Base-by-base conservation (phyloP, 2,113 vertebrate genomes). In the Ranitomeya imitator region DNA sequence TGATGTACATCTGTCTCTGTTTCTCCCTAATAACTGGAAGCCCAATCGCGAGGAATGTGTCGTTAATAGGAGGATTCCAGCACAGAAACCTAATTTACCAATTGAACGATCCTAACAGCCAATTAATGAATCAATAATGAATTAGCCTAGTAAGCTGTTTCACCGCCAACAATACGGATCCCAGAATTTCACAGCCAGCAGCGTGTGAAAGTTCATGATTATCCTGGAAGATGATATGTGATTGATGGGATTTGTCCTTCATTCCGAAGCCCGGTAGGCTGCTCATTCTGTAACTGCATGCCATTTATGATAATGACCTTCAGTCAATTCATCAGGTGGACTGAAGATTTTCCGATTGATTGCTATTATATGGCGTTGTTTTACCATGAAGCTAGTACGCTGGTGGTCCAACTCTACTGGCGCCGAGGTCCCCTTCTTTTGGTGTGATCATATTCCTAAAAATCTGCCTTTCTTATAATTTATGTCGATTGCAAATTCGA, bases 101-200 rank as follows among this genome's bases (percentile, higher is more conserved):
- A 88, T 79, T 84, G 81, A 88, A 88, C 60, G 65, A 88, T 88
- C 81, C 87, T 84, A 84, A 88, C 73, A 88, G 73, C 45, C 87
- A 84, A 88, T 88, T 88, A 88, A 88, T 88, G 74, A 88, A 88
- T 88, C 86, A 88, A 88, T 88, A 88, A 76, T 83, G 67, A 88
- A 88, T 88, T 88, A 88, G 86, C 55, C 79, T 88, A n/a, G 31
- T 88, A 79, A 86, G 76, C 77, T 79, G 71, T 57, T 84, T 84
- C 59, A 52, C 14, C 83, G 78, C 81, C 87, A 88, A 59, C 73
- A 84, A 88, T 84, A 84, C 55, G 78, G 81, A 88, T 65, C 74
- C 21, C 57, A 84, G 71, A 79, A 88, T 88, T 88, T 84, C 81
- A 88, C 87, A 88, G 60, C 79, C 87, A 57, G 81, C 69, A 88